Evolutionary conservation across 2,888 invertebrate genomes (phyloP).

Genomic region (Chelonus formosanus): DNA sequence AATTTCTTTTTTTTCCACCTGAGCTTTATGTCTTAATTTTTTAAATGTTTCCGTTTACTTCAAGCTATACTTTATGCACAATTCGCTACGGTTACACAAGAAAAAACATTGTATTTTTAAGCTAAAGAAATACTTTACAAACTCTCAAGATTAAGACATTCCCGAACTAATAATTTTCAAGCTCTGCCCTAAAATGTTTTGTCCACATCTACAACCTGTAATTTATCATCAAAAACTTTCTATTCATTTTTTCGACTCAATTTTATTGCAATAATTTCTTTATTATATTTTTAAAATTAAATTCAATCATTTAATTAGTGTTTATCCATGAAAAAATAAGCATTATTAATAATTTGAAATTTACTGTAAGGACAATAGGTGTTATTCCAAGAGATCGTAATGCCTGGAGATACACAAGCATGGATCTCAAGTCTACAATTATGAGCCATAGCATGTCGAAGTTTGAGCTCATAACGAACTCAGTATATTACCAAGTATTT

Average conservation of each 20-base stretch:
- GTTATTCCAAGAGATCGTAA: constrained; percentile 49
- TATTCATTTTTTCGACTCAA: background rate
- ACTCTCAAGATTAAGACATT: constrained; percentile 60
- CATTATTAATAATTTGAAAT: background rate
- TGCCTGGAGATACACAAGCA: constrained; percentile 55
- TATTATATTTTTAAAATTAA: background rate
- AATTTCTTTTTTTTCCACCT: too few relatives aligned
- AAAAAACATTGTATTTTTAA: background rate
- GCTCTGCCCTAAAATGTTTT: constrained; percentile 52
- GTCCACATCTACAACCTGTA: constrained; percentile 45
- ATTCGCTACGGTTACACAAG: background rate
- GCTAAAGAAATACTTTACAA: constrained; percentile 30
- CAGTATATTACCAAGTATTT: constrained; percentile 56
- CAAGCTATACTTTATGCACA: too few relatives aligned
- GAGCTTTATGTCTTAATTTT: too few relatives aligned
- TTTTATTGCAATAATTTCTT: background rate
- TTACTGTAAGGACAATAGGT: constrained; percentile 53
- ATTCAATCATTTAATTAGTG: background rate
- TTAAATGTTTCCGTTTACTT: too few relatives aligned
- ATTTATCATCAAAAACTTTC: background rate
- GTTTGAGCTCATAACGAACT: constrained; percentile 61
- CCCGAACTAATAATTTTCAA: constrained; percentile 61
- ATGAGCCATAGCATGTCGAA: constrained; percentile 63
- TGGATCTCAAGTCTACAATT: constrained; percentile 60
- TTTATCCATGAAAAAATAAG: background rate